Evolutionary conservation across 35 echinoderm and acorn worm genomes (phyloP).

Genomic region (Apostichopus japonicus): DNA sequence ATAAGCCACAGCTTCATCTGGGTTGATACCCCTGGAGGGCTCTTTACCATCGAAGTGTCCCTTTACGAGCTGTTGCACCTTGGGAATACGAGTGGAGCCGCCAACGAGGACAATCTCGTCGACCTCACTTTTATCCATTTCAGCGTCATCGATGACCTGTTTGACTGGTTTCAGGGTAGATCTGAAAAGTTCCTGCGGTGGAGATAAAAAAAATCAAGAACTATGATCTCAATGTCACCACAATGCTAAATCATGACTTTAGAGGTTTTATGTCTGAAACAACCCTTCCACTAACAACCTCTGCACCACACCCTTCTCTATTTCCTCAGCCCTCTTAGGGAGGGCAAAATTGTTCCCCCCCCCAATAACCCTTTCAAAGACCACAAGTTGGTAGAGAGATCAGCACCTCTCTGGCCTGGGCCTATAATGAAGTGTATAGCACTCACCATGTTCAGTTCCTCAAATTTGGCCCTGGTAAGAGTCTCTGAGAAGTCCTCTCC

Average conservation of each 20-base stretch:
- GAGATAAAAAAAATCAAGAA: conserved; percentile 6
- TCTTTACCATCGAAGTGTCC: conserved; percentile 81
- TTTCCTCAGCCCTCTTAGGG: no score
- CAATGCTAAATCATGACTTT: background rate
- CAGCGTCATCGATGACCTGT: conserved; percentile 83
- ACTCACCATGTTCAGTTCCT: conserved; percentile 97
- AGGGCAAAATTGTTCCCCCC: no score
- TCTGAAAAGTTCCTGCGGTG: conserved; percentile 82
- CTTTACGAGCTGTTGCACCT: conserved; percentile 85
- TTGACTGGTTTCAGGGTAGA: conserved; percentile 95
- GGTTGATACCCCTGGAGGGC: conserved; percentile 93
- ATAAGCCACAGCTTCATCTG: conserved; percentile 95
- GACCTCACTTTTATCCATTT: conserved; percentile 77
- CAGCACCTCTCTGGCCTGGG: no score
- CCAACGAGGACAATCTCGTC: conserved; percentile 95
- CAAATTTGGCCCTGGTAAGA: conserved; percentile 94
- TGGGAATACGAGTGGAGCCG: conserved; percentile 95
- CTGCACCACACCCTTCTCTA: no score
- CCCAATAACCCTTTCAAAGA: no score
- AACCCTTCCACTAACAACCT: no score
- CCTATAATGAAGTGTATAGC: background rate
- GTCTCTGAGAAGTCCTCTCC: conserved; percentile 97
- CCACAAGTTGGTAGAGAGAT: no score
- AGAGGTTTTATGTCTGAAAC: background rate
- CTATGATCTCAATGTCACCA: background rate